Evolutionary conservation across 2,113 vertebrate species (phyloP).

Genomic region (Boleophthalmus pectinirostris): DNA sequence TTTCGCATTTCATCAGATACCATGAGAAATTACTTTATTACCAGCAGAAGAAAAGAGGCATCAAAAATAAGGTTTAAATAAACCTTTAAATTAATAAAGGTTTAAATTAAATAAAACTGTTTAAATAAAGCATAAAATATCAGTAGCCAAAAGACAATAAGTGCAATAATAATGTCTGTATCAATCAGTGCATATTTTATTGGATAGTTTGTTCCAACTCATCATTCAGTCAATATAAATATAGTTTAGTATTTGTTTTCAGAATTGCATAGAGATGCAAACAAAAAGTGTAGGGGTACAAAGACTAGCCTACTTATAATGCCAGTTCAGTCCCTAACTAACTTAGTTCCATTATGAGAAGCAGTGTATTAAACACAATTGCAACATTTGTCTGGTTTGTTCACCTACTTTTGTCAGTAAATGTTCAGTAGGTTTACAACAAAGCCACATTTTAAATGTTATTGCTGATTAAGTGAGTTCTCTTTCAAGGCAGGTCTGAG

Average conservation of each 20-base stretch:
- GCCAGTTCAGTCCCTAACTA: background rate
- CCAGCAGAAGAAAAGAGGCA: too few relatives aligned
- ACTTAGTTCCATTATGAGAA: background rate
- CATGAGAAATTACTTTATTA: too few relatives aligned
- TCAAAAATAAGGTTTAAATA: too few relatives aligned
- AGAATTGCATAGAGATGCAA: background rate
- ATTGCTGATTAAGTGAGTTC: background rate
- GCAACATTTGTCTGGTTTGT: background rate
- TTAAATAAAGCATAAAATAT: too few relatives aligned
- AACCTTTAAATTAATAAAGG: too few relatives aligned
- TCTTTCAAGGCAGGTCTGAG: slow-evolving; percentile 76
- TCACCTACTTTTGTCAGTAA: background rate
- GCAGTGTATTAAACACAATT: background rate
- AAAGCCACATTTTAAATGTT: background rate
- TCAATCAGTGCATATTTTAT: background rate
- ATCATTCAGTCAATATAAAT: background rate
- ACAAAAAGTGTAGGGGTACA: background rate
- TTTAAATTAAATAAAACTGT: too few relatives aligned
- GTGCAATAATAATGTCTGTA: too few relatives aligned
- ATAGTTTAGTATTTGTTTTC: background rate
- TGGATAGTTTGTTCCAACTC: background rate
- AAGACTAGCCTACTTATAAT: background rate
- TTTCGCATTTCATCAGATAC: background rate
- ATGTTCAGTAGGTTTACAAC: background rate
- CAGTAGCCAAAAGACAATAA: too few relatives aligned